Conservation (phyloP, 1,140 invertebrate species). For the Batillaria attramentaria region DNA sequence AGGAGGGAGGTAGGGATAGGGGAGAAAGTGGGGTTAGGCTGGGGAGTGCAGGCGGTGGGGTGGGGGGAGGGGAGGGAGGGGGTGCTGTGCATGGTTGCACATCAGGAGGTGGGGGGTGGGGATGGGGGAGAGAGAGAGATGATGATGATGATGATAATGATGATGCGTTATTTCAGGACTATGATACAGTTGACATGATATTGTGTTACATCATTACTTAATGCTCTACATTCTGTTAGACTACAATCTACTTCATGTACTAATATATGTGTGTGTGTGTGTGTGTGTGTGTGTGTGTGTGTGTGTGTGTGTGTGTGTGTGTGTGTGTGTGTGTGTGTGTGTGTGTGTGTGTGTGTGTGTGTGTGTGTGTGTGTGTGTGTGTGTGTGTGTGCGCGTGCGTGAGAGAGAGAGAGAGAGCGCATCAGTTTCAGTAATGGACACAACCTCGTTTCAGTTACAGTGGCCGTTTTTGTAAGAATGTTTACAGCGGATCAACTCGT, state of each 20-base stretch:
- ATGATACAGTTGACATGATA: not conserved
- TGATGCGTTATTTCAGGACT: no score
- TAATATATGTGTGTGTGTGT: not conserved
- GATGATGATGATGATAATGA: no score
- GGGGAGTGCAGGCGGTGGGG: no score
- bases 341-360: conserved; percentile 14
- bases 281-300: conserved; percentile 23
- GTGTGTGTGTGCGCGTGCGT: not conserved
- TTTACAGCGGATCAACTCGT: no score
- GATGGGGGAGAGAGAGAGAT: no score
- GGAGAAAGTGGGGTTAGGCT: no score
- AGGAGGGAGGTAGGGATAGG: no score
- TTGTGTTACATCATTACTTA: not conserved
- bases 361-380: conserved; percentile 13
- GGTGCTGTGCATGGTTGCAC: no score
- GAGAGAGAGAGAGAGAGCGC: not conserved
- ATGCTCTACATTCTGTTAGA: not conserved
- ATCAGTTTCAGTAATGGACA: not conserved
- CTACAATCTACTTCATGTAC: not conserved
- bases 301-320: conserved; percentile 27
- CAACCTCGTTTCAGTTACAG: not conserved
- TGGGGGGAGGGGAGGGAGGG: no score
- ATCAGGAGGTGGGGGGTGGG: no score
- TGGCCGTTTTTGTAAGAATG: not conserved
- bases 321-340: conserved; percentile 21